These are phyloP conservation scores for Brachionus koreanus DNA, from an alignment of 1,140 invertebrate genomes.

Conservation along the genomic window DNA sequence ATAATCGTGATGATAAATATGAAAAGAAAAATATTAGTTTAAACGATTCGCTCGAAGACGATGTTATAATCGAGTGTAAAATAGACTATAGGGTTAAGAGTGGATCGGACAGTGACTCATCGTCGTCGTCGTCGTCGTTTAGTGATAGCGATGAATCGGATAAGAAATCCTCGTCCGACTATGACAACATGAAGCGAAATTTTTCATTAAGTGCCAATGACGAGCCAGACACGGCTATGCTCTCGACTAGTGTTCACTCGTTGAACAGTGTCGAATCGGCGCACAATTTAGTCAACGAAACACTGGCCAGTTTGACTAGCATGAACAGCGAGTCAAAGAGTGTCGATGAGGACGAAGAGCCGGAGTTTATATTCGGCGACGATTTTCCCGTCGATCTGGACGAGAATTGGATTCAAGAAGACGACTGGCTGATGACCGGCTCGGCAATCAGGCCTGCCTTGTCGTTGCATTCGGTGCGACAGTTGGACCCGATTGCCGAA, in stretches of 20 bases:
- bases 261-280: not conserved
- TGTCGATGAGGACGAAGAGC: not conserved
- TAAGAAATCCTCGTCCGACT: not conserved
- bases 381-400: slow-evolving; percentile 23
- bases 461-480: not conserved
- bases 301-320: not conserved
- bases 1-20: no score
- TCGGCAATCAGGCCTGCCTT: not conserved
- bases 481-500: slow-evolving; percentile 14
- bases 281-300: not conserved
- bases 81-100: slow-evolving; percentile 6
- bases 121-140: no score
- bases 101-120: not conserved
- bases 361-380: not conserved
- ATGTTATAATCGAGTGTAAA: slow-evolving; percentile 26
- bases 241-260: slow-evolving; percentile 11
- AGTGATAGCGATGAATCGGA: not conserved
- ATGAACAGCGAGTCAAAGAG: not conserved
- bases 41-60: slow-evolving; percentile 1
- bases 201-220: not conserved
- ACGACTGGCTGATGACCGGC: not conserved
- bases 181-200: slow-evolving; percentile 18
- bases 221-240: not conserved
- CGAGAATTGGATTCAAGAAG: slow-evolving; percentile 27
- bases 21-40: not conserved